Conservation (phyloP, 2,888 invertebrate species). For the Lypha dubia region DNA sequence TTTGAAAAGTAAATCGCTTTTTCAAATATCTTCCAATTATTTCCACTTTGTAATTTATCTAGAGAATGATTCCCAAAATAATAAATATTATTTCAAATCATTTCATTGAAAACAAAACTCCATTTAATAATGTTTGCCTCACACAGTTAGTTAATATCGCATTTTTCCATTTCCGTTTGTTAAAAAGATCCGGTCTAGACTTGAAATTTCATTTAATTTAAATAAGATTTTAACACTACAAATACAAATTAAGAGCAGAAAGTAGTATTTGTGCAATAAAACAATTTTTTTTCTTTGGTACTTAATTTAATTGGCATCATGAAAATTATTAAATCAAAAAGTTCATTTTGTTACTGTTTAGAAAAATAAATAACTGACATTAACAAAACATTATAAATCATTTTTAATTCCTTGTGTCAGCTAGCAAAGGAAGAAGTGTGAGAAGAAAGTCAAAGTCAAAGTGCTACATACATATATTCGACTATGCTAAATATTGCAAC, state of each 20-base stretch:
- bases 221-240: conserved; percentile 37
- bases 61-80: background rate
- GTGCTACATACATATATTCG: too few species aligned
- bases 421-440: background rate
- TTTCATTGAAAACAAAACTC: background rate
- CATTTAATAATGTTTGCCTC: background rate
- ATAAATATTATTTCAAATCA: background rate
- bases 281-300: background rate
- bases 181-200: conserved; percentile 69
- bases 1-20: too few species aligned
- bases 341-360: conserved; percentile 39
- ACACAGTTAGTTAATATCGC: conserved; percentile 25
- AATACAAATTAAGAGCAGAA: conserved; percentile 3
- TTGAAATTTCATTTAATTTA: conserved; percentile 56
- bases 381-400: conserved; percentile 10
- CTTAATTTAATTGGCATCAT: conserved; percentile 15
- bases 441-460: background rate
- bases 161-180: conserved; percentile 64
- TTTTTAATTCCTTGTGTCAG: conserved; percentile 24
- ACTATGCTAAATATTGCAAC: too few species aligned
- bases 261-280: background rate
- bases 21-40: background rate
- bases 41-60: background rate
- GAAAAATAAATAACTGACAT: conserved; percentile 26
- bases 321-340: conserved; percentile 45